Base-by-base conservation (phyloP, 2,888 invertebrate genomes). In the Idaea aversata region DNA sequence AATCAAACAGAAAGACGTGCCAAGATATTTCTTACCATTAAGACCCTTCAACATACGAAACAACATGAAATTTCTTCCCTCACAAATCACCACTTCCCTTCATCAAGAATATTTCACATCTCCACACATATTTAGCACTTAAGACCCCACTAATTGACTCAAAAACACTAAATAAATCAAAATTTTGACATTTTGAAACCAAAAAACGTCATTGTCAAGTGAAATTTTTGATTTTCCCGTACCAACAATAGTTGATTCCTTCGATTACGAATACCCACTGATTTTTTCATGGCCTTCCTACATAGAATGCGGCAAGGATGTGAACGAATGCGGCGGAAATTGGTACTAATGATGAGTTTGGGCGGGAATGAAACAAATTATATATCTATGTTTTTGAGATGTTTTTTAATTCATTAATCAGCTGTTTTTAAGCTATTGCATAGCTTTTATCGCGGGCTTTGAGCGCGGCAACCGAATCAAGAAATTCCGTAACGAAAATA, bases 231-330 rank as follows among this genome's bases (percentile, higher is more conserved):
- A 68, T 65, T 63, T 34, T 47, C 60, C 63, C 64, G 67, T 57
- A 68, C 67, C 72, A 68, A 70, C 66, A 70, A 66, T 61, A 36
- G 36, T 36, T 36, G 36, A 62, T 66, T 62, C 67, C 66, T 64
- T 68, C 69, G 65, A 64, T 72, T 70, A 75, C 74, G 70, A 80
- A 75, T 77, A 76, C 77, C 81, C 88, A 91, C 91, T 91, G 91
- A 90, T 90, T 90, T 90, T 90, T 91, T 88, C 84, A 89, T 86
- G 78, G 78, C 68, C 71, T 73, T 74, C 16, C 82, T 79, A 80
- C 78, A 81, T 79, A 83, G 13, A 47, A 13, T 13, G 47, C 47
- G 47, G 13, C 47, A 47, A 47, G 47, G 47, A 47, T 47, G 47
- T 47, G 0, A 10, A 13, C 4, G 47, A 47, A 10, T 4, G 10